Conservation (phyloP, 2,888 invertebrate species). For the Pristionchus exspectatus region DNA sequence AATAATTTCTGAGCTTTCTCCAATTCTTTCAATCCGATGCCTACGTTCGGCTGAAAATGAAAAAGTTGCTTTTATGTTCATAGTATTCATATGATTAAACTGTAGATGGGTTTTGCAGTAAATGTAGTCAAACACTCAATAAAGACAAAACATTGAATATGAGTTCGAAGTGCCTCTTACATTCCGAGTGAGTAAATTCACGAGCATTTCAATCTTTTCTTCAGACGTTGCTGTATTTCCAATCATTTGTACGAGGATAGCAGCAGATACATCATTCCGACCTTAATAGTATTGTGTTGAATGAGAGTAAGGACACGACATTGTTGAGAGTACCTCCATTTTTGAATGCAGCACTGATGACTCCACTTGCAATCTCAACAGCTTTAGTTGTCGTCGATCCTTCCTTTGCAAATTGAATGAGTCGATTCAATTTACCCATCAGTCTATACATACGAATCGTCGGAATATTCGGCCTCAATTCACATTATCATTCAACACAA, state of each 20-base stretch:
- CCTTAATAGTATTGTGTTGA: neutral
- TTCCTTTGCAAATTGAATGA: neutral
- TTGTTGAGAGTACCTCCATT: neutral
- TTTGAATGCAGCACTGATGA: slow-evolving; percentile 21
- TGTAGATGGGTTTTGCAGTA: neutral
- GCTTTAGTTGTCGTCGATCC: neutral
- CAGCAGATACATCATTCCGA: neutral
- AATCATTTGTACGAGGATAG: neutral
- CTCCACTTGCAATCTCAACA: neutral
- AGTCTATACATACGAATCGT: slow-evolving; percentile 1
- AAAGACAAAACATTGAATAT: neutral
- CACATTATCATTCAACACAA: neutral
- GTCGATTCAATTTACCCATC: neutral
- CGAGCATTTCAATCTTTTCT: neutral
- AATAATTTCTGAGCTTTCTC: slow-evolving; percentile 17
- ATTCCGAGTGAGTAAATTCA: neutral
- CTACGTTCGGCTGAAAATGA: neutral
- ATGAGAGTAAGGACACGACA: neutral
- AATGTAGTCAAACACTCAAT: neutral
- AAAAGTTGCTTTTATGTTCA: neutral
- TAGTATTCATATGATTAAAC: neutral
- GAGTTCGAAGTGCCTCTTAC: neutral
- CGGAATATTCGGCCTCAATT: neutral
- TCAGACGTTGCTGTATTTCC: neutral
- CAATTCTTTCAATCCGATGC: neutral